Conservation (phyloP, 1,140 invertebrate species). For the Babylonia areolata region DNA sequence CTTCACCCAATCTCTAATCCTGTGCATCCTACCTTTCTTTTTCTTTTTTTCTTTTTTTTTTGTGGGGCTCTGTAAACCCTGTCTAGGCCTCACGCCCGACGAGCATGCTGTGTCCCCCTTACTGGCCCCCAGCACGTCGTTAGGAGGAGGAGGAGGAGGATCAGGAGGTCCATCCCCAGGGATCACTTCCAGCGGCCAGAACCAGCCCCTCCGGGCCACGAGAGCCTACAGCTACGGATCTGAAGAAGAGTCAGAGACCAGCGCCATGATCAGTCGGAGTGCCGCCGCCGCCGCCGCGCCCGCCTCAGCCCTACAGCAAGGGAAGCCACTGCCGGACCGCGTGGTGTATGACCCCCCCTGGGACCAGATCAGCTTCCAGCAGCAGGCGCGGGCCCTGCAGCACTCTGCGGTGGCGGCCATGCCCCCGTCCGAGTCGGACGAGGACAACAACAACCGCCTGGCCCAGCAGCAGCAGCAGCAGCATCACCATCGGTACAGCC, state of each 20-base stretch:
- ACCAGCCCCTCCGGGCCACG: constrained; percentile 23
- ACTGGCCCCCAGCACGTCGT: constrained; percentile 39
- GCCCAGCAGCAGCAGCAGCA: constrained; percentile 41
- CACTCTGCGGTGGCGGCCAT: background rate
- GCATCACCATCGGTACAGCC: constrained; percentile 46
- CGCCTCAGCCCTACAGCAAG: constrained; percentile 41
- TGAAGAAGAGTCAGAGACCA: constrained; percentile 66
- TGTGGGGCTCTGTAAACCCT: background rate
- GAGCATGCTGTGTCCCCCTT: constrained; percentile 58
- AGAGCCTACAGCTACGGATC: constrained; percentile 66
- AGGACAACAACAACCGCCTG: constrained; percentile 44
- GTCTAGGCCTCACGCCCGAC: constrained; percentile 62
- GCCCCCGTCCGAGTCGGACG: constrained; percentile 47
- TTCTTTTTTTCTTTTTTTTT: too few species aligned
- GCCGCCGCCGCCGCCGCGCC: constrained; percentile 1
- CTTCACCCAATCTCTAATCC: too few species aligned
- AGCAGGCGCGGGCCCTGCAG: constrained; percentile 12
- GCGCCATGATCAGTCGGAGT: constrained; percentile 29
- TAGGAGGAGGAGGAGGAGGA: constrained; percentile 21
- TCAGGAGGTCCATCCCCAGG: background rate
- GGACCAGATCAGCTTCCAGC: constrained; percentile 47
- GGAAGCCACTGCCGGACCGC: constrained; percentile 30
- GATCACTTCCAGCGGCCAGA: constrained; percentile 38
- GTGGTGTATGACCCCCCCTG: constrained; percentile 50
- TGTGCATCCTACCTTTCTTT: too few species aligned